These are phyloP conservation scores for Agrotis exclamationis DNA, from an alignment of 2,888 invertebrate genomes.

Conservation along the genomic window DNA sequence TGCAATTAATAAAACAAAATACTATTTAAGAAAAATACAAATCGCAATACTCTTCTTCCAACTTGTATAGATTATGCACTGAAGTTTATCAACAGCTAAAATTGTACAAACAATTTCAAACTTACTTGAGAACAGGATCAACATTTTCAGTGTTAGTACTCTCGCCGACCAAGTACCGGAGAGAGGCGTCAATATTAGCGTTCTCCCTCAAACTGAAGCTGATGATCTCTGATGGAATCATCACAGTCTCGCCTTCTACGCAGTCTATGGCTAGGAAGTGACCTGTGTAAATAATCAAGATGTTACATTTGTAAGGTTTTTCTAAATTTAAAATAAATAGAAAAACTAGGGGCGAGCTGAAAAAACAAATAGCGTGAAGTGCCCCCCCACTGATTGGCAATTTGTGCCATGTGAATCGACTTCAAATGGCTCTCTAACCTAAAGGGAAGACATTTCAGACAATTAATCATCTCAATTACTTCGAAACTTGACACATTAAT, in stretches of 20 bases:
- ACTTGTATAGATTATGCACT: too few relatives aligned
- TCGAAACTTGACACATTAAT: too few relatives aligned
- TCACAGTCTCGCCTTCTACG: conserved; percentile 92
- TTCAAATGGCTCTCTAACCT: too few relatives aligned
- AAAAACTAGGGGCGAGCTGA: too few relatives aligned
- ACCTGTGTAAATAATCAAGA: conserved; percentile 77
- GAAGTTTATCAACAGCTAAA: neutral
- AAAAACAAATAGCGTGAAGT: too few relatives aligned
- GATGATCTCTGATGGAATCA: conserved; percentile 93
- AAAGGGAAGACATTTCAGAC: too few relatives aligned
- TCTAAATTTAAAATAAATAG: neutral
- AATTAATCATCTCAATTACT: too few relatives aligned
- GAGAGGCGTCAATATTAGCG: conserved; percentile 83
- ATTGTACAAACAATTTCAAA: conserved; percentile 26
- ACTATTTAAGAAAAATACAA: too few relatives aligned
- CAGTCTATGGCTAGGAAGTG: conserved; percentile 93
- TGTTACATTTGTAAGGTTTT: neutral
- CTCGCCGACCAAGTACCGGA: conserved; percentile 85
- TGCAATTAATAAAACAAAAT: neutral
- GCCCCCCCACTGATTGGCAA: too few relatives aligned
- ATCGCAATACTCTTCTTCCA: too few relatives aligned
- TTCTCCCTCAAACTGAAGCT: conserved; percentile 92
- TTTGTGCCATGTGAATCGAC: too few relatives aligned
- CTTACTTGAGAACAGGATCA: conserved; percentile 91
- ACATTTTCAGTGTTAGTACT: conserved; percentile 83